Percentiles rank a stretch among this genome's conserved stretches.
Conservation (phyloP, 2,113 vertebrate genomes). For the Cyphomyrus plagiostoma region DNA sequence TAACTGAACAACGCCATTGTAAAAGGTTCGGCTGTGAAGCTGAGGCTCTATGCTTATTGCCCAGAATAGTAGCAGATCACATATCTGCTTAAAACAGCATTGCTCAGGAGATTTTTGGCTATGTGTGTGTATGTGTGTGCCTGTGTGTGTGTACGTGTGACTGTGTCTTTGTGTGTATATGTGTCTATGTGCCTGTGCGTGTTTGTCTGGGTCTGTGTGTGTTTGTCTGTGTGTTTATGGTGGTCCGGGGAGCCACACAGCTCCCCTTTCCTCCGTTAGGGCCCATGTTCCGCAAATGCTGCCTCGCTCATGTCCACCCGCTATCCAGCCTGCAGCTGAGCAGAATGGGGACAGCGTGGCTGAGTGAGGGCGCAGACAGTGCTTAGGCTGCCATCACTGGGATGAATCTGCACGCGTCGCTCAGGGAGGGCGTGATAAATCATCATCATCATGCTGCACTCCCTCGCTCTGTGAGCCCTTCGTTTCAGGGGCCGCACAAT, state of each 20-base stretch:
- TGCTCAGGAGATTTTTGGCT: conserved; percentile 30
- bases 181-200: too few species aligned
- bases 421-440: conserved; percentile 2
- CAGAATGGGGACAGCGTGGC: neutral
- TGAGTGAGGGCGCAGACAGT: neutral
- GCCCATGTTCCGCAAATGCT: conserved; percentile 6
- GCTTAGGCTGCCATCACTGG: neutral
- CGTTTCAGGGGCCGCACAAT: conserved; percentile 26
- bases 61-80: conserved; percentile 31
- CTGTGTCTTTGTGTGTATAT: neutral
- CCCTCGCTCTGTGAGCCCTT: neutral
- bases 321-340: conserved; percentile 12
- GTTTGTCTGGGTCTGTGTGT: too few species aligned
- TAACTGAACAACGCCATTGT: conserved; percentile 39
- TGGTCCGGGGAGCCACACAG: neutral
- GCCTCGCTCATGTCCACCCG: neutral
- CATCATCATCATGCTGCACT: conserved; percentile 1
- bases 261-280: conserved; percentile 10
- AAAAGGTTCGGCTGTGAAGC: conserved; percentile 26
- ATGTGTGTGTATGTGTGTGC: neutral
- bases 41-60: conserved; percentile 20
- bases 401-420: neutral
- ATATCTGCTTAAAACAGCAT: conserved; percentile 42
- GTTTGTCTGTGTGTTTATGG: neutral
- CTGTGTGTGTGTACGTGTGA: too few species aligned